These are phyloP conservation scores for Steinernema carpocapsae DNA, from an alignment of 2,888 invertebrate genomes.

Conservation along the genomic window DNA sequence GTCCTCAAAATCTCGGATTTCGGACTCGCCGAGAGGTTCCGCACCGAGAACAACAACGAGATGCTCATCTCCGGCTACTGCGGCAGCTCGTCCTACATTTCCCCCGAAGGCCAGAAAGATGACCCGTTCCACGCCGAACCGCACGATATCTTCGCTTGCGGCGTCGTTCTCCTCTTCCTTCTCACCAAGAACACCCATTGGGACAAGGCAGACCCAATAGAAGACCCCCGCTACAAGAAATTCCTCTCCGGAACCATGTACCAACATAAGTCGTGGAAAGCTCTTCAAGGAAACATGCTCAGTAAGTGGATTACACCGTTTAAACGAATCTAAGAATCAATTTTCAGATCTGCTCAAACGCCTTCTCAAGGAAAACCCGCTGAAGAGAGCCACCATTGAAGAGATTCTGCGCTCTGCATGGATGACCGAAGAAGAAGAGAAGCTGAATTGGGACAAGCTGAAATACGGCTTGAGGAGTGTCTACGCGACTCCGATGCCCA, in stretches of 20 bases:
- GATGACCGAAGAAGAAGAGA: conserved; percentile 10
- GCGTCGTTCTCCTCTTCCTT: conserved; percentile 21
- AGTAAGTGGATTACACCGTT: not conserved
- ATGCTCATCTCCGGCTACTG: not conserved
- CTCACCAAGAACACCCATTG: conserved; percentile 18
- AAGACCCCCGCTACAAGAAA: conserved; percentile 21
- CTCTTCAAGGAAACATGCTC: not conserved
- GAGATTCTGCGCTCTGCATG: conserved; percentile 6
- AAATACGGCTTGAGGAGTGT: not conserved
- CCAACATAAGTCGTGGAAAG: conserved; percentile 24
- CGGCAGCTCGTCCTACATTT: conserved; percentile 12
- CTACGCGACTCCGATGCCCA: conserved; percentile 23
- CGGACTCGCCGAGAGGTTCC: conserved; percentile 4
- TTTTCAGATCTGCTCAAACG: conserved; percentile 7
- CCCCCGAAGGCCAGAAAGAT: not conserved
- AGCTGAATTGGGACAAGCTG: conserved; percentile 24
- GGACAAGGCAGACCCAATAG: conserved; percentile 21
- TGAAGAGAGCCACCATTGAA: not conserved
- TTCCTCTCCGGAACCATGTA: conserved; percentile 22
- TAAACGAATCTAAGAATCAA: not conserved
- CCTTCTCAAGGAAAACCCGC: not conserved
- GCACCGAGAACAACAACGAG: conserved; percentile 17
- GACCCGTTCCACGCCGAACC: conserved; percentile 10
- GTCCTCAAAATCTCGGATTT: conserved; percentile 26
- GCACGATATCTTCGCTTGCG: conserved; percentile 26